A percentile compares a stretch with the other conserved stretches of the same genome.
Evolutionary conservation across 2,113 vertebrate species (phyloP).

Genomic region (Apeltes quadracus): DNA sequence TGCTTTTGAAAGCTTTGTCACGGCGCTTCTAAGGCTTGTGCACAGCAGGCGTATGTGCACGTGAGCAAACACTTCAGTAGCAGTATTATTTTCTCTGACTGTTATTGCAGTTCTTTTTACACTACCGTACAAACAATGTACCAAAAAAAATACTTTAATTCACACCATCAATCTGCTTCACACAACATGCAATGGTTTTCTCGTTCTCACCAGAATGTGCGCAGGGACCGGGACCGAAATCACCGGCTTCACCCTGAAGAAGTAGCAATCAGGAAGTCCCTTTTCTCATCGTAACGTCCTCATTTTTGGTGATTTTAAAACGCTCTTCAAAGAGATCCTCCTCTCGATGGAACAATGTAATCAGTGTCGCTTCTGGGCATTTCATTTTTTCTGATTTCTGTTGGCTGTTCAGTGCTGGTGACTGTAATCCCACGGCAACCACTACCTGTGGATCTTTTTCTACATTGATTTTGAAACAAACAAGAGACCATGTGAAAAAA

Average conservation of each 20-base stretch:
- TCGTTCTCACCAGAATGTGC: background rate
- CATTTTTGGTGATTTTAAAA: background rate
- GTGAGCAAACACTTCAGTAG: background rate
- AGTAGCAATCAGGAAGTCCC: background rate
- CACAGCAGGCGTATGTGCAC: background rate
- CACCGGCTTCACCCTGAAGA: background rate
- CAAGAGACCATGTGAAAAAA: background rate
- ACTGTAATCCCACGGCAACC: constrained; percentile 9
- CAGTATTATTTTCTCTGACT: background rate
- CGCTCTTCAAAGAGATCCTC: background rate
- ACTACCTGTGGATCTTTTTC: background rate
- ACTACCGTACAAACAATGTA: background rate
- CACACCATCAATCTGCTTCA: background rate
- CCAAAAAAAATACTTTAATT: constrained; percentile 2
- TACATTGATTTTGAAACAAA: constrained; percentile 27
- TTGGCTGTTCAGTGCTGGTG: constrained; percentile 8
- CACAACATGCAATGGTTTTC: background rate
- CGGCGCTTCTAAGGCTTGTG: background rate
- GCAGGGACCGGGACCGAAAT: background rate
- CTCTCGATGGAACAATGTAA: background rate
- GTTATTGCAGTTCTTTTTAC: background rate
- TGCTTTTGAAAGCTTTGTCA: constrained; percentile 10
- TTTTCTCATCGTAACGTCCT: background rate
- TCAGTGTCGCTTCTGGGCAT: background rate
- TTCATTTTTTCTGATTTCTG: constrained; percentile 9